Percentiles rank a stretch among this genome's conserved stretches.
Conservation (phyloP, 2,797 vertebrate species). For the Aldrovandia affinis region DNA sequence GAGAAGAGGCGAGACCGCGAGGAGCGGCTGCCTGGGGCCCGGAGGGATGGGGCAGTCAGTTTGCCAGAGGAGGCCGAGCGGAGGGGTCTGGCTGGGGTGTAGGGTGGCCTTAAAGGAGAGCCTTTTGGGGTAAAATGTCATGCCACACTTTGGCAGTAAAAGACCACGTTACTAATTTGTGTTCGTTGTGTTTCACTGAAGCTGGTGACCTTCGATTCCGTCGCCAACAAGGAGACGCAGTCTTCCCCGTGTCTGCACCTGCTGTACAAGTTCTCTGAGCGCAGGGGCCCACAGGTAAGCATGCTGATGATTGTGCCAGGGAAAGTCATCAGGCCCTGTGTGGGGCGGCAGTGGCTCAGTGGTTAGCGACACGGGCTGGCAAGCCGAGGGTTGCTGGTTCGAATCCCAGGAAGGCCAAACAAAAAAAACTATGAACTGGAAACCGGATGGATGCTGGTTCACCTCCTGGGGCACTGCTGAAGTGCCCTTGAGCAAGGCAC, state of each 20-base stretch:
- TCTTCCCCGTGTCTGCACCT: slow-evolving; percentile 86
- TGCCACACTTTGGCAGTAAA: background rate
- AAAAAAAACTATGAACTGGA: too few species aligned
- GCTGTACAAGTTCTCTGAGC: slow-evolving; percentile 91
- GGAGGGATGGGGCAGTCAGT: too few species aligned
- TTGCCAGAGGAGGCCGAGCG: too few species aligned
- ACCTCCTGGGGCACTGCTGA: too few species aligned
- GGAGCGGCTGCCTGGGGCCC: too few species aligned
- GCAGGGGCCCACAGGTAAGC: slow-evolving; percentile 90
- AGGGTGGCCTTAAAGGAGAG: background rate
- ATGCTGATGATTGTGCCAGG: background rate
- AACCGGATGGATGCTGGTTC: too few species aligned
- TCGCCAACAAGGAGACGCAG: slow-evolving; percentile 67
- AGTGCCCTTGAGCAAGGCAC: too few species aligned
- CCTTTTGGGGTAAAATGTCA: background rate
- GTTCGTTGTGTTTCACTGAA: slow-evolving; percentile 65
- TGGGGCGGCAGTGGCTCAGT: background rate
- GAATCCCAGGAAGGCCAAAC: too few species aligned
- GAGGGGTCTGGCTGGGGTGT: too few species aligned
- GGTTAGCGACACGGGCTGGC: background rate
- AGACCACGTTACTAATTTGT: slow-evolving; percentile 12
- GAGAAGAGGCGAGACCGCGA: too few species aligned
- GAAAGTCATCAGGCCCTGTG: background rate
- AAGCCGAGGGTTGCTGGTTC: too few species aligned
- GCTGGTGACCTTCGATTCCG: slow-evolving; percentile 88